These are phyloP conservation scores for Meiosimyza decipiens DNA, from an alignment of 2,888 invertebrate genomes.

Conservation along the genomic window DNA sequence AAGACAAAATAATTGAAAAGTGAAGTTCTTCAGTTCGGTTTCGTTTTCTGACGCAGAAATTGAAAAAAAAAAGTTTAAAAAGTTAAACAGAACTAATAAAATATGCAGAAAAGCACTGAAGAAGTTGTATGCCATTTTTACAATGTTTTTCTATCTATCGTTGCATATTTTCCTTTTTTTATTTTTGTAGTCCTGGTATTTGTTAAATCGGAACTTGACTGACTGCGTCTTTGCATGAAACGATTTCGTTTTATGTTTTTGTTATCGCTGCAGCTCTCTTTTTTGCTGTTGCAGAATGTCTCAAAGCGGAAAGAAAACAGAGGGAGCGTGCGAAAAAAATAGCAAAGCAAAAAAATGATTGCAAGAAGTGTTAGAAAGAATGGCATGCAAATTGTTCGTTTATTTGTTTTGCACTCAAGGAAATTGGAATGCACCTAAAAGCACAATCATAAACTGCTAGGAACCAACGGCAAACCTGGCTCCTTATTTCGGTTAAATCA, in stretches of 20 bases:
- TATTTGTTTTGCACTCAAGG: constrained; percentile 21
- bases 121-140: background rate
- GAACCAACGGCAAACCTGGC: too few relatives aligned
- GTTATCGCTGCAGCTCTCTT: background rate
- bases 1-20: constrained; percentile 21
- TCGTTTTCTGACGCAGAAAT: constrained; percentile 25
- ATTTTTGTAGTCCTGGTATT: background rate
- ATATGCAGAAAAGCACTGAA: background rate
- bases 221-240: constrained; percentile 40
- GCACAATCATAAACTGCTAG: background rate
- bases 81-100: background rate
- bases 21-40: constrained; percentile 25
- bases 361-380: background rate
- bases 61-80: constrained; percentile 5
- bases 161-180: background rate
- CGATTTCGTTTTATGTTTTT: constrained; percentile 33
- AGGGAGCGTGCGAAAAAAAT: background rate
- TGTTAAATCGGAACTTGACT: constrained; percentile 29
- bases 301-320: background rate
- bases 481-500: too few relatives aligned
- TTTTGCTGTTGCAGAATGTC: background rate
- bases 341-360: background rate
- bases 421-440: constrained; percentile 26
- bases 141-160: background rate
- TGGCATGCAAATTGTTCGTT: constrained; percentile 12